Percentiles rank a stretch among this genome's conserved stretches.
phyloP scores from a whole-genome alignment of 2,888 invertebrate species.

The Gastracanthus pulcherrimus region DNA sequence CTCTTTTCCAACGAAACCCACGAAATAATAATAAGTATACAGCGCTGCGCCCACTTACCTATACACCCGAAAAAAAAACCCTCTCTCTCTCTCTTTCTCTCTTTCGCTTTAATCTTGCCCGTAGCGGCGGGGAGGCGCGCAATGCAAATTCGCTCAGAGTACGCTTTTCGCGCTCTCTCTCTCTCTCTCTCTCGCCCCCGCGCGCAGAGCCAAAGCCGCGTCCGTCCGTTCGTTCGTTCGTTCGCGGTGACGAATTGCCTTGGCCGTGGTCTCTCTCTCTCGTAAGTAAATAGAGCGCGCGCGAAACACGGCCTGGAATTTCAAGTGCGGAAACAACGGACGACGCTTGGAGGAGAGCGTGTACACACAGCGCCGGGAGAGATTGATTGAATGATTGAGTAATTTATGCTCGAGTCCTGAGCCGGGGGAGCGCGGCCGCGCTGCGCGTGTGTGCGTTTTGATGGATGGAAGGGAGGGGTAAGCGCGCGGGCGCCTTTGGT shows the following conservation, averaged over 20 bases:
- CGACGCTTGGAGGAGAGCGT: too few species aligned
- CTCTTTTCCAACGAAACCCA: too few species aligned
- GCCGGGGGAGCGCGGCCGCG: not conserved
- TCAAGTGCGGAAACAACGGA: conserved; percentile 32
- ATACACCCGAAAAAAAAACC: too few species aligned
- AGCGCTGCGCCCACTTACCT: too few species aligned
- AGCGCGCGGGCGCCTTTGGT: not conserved
- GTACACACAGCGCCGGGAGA: too few species aligned
- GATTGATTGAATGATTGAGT: conserved; percentile 53
- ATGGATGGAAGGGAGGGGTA: not conserved
- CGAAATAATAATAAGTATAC: too few species aligned
- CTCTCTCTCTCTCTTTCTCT: not conserved
- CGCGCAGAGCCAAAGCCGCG: not conserved
- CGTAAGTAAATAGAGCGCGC: conserved; percentile 52
- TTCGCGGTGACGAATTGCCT: conserved; percentile 49
- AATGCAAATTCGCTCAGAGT: conserved; percentile 43
- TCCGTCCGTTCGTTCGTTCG: not conserved
- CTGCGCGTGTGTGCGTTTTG: not conserved
- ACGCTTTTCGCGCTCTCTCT: conserved; percentile 32
- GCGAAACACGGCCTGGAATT: conserved; percentile 32
- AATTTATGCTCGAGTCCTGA: conserved; percentile 25
- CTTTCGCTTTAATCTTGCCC: too few species aligned
- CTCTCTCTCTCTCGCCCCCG: not conserved
- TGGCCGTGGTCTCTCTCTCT: too few species aligned
- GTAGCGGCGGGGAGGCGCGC: not conserved